Conservation (phyloP, 1,140 invertebrate genomes). For the Oppia nitens region DNA sequence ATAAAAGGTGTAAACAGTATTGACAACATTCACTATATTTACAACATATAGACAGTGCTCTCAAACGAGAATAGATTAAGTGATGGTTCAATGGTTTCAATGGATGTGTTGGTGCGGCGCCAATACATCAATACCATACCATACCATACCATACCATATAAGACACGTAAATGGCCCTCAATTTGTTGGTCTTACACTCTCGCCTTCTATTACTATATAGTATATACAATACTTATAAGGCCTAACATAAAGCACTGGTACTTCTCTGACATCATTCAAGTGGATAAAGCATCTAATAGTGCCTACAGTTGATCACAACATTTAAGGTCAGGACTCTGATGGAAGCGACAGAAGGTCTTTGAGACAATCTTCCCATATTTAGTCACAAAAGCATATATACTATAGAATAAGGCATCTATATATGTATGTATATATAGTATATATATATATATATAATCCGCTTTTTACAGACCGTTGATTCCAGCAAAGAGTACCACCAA, state of each 20-base stretch:
- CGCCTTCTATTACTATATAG: neutral
- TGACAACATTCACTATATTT: too few relatives aligned
- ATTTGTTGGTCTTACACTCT: neutral
- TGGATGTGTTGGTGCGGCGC: too few relatives aligned
- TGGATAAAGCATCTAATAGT: neutral
- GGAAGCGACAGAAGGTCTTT: neutral
- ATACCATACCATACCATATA: neutral
- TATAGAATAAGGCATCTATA: too few relatives aligned
- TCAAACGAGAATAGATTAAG: neutral
- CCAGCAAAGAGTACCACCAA: neutral
- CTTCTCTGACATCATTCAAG: neutral
- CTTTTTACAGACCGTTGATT: neutral
- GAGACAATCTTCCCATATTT: neutral
- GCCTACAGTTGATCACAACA: neutral
- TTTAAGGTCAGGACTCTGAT: too few relatives aligned
- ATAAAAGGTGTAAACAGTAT: neutral
- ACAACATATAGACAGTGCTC: too few relatives aligned
- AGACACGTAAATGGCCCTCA: neutral
- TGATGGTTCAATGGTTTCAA: neutral
- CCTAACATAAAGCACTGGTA: neutral
- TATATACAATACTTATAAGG: neutral
- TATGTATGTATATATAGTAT: too few relatives aligned
- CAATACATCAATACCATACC: neutral
- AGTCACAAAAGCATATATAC: too few relatives aligned
- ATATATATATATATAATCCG: neutral